Evolutionary conservation across 1,140 invertebrate genomes (phyloP).

Genomic region (Tetragonula clypearis): DNA sequence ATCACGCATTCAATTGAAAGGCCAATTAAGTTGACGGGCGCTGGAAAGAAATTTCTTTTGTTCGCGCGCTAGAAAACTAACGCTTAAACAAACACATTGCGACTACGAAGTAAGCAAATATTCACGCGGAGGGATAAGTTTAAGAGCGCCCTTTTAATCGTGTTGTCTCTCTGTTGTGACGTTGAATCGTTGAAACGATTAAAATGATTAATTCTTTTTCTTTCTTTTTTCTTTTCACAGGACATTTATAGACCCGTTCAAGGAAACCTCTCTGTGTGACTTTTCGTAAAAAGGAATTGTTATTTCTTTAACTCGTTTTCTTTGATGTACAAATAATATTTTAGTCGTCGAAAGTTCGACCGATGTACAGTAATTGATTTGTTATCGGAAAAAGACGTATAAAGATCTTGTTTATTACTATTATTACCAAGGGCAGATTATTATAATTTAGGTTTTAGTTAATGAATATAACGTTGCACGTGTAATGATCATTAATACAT

Average conservation of each 20-base stretch:
- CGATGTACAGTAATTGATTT: not conserved
- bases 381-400: not conserved
- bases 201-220: not conserved
- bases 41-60: not conserved
- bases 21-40: not conserved
- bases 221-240: not conserved
- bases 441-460: not conserved
- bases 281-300: not conserved
- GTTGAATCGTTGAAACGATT: not conserved
- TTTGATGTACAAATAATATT: not conserved
- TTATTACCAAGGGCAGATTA: not conserved
- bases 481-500: not conserved
- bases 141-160: not conserved
- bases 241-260: not conserved
- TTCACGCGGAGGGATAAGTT: not conserved
- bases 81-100: slow-evolving; percentile 9
- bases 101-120: not conserved
- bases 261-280: not conserved
- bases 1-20: not conserved
- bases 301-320: not conserved
- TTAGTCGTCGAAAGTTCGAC: not conserved
- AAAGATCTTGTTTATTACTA: not conserved
- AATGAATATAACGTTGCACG: not conserved
- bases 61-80: not conserved
- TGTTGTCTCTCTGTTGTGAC: not conserved